Conservation (phyloP, 2,888 invertebrate species). For the Synanthedon vespiformis region DNA sequence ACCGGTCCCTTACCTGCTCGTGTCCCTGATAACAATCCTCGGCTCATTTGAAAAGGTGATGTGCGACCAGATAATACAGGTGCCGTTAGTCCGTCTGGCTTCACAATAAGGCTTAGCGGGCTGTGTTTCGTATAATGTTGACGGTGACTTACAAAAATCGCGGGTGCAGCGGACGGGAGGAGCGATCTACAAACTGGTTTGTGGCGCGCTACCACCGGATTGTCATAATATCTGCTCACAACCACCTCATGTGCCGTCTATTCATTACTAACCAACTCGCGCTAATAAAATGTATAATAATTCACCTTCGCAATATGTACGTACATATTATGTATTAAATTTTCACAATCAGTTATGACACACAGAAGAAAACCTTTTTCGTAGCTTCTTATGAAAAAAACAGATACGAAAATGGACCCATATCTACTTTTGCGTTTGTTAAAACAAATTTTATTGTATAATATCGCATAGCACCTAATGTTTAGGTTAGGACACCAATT, state of each 20-base stretch:
- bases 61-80: slow-evolving; percentile 46
- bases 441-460: no score
- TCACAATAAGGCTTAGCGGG: slow-evolving; percentile 52
- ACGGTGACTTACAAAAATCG: slow-evolving; percentile 39
- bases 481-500: no score
- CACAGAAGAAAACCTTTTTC: no score
- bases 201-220: slow-evolving; percentile 12
- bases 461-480: no score
- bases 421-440: no score
- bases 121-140: slow-evolving; percentile 16
- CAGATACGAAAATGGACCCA: no score
- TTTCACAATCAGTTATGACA: no score
- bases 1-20: slow-evolving; percentile 22
- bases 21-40: slow-evolving; percentile 36
- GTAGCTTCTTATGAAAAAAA: no score
- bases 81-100: slow-evolving; percentile 62
- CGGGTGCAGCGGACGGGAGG: slow-evolving; percentile 30
- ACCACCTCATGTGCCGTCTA: background rate
- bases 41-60: slow-evolving; percentile 45
- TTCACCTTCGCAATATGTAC: no score
- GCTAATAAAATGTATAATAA: background rate
- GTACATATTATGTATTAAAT: no score
- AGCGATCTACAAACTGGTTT: slow-evolving; percentile 50
- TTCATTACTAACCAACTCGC: background rate
- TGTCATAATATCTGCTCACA: slow-evolving; percentile 1